Percentiles rank a stretch among this genome's conserved stretches.
These are phyloP conservation scores for Planiliza haematocheilus DNA, from an alignment of 2,113 vertebrate species.

Conservation along the genomic window DNA sequence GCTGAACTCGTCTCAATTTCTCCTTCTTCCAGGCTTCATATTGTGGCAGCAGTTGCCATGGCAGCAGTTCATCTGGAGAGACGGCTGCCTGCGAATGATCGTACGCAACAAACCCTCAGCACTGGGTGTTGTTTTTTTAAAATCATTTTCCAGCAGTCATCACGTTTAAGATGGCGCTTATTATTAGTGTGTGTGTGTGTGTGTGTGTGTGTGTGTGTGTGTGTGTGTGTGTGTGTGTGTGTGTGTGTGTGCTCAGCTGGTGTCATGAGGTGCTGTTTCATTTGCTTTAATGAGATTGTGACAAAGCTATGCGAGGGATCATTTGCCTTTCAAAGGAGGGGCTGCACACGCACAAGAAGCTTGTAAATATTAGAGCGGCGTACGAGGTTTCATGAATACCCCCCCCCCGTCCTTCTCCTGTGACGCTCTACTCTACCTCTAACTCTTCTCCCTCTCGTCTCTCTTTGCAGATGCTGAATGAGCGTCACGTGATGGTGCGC, in stretches of 20 bases:
- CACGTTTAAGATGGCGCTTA: constrained; percentile 32
- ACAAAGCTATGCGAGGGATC: constrained; percentile 61
- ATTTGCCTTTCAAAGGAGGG: constrained; percentile 66
- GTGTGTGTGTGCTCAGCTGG: constrained; percentile 82
- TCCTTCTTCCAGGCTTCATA: constrained; percentile 53
- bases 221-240: constrained; percentile 61
- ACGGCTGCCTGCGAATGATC: constrained; percentile 56
- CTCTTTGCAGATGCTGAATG: constrained; percentile 94
- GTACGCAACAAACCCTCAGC: constrained; percentile 28
- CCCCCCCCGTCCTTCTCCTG: too few species aligned
- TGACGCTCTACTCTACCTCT: too few species aligned
- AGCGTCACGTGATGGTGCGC: constrained; percentile 98
- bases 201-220: constrained; percentile 48
- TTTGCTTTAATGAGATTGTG: constrained; percentile 85
- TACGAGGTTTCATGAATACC: too few species aligned
- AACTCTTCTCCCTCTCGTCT: constrained; percentile 4
- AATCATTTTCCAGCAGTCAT: background rate
- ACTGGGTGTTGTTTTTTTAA: too few species aligned
- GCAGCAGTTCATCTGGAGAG: constrained; percentile 46
- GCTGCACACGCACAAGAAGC: constrained; percentile 49
- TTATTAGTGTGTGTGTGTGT: background rate
- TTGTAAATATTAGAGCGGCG: constrained; percentile 72
- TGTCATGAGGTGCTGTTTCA: constrained; percentile 81
- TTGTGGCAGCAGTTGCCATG: constrained; percentile 74
- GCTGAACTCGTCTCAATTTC: constrained; percentile 74